These are phyloP conservation scores for Danio albolineatus DNA, from an alignment of 2,797 vertebrate genomes.

Conservation along the genomic window DNA sequence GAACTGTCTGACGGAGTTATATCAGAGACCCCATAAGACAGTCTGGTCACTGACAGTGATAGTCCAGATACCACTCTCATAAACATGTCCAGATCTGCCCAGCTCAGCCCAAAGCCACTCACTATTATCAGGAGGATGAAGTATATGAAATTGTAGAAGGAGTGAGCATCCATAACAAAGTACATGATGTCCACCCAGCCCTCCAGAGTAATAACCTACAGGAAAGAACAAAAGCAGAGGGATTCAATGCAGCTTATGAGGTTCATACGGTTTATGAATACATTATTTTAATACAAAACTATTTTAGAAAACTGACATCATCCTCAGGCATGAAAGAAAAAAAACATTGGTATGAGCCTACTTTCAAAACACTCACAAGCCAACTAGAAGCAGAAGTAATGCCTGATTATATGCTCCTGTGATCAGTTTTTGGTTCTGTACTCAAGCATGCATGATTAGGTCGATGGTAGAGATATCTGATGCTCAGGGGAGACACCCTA, in stretches of 20 bases:
- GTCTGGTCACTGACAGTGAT: constrained; percentile 13
- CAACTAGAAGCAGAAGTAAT: constrained; percentile 9
- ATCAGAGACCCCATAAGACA: background rate
- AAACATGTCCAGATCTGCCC: constrained; percentile 23
- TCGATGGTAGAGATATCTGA: constrained; percentile 27
- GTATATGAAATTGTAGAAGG: constrained; percentile 99
- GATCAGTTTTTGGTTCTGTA: constrained; percentile 21
- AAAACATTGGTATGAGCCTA: background rate
- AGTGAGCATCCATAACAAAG: constrained; percentile 99
- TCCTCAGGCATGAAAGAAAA: background rate
- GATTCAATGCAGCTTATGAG: background rate
- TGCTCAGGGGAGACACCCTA: background rate
- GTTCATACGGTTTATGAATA: background rate
- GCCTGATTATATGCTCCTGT: background rate
- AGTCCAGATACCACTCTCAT: constrained; percentile 6
- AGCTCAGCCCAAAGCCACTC: constrained; percentile 70
- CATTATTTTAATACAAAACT: background rate
- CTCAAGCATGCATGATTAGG: constrained; percentile 36
- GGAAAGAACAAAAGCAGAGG: constrained; percentile 32
- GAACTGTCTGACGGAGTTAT: background rate
- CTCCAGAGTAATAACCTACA: constrained; percentile 96
- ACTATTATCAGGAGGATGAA: constrained; percentile 95
- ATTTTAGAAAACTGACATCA: background rate
- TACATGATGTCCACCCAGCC: constrained; percentile 99
- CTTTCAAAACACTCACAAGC: background rate